These are phyloP conservation scores for Gonioctena quinquepunctata DNA, from an alignment of 1,140 invertebrate genomes.

Conservation along the genomic window DNA sequence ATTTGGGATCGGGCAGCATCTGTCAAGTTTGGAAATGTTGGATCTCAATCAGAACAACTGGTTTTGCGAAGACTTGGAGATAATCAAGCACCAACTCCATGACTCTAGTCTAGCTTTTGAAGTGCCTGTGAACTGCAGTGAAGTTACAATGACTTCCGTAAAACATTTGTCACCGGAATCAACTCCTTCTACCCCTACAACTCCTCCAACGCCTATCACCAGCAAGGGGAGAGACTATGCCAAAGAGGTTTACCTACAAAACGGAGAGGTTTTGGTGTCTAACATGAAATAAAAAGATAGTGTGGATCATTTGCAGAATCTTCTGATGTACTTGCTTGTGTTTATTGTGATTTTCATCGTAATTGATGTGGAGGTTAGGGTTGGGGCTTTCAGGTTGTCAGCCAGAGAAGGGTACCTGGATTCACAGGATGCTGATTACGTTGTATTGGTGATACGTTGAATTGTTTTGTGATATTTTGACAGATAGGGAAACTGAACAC, in stretches of 20 bases:
- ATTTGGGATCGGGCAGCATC: background rate
- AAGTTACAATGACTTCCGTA: background rate
- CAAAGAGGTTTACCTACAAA: background rate
- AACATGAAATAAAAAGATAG: background rate
- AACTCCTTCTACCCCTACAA: background rate
- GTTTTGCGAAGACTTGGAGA: background rate
- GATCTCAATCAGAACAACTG: slow-evolving; percentile 7
- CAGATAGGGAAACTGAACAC: no score
- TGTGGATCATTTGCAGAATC: background rate
- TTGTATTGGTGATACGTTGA: background rate
- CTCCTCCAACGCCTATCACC: background rate
- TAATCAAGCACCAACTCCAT: background rate
- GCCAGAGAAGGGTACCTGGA: background rate
- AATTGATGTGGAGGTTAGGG: background rate
- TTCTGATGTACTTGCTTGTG: background rate
- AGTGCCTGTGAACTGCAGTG: background rate
- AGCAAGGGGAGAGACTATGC: background rate
- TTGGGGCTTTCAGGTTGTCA: background rate
- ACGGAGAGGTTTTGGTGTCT: background rate
- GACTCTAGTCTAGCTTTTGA: slow-evolving; percentile 1
- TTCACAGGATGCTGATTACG: background rate
- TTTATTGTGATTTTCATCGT: background rate
- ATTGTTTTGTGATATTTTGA: no score
- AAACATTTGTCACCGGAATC: background rate
- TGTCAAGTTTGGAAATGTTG: background rate